These are phyloP conservation scores for Rhizoglyphus robini DNA, from an alignment of 1,140 invertebrate genomes.

Conservation along the genomic window DNA sequence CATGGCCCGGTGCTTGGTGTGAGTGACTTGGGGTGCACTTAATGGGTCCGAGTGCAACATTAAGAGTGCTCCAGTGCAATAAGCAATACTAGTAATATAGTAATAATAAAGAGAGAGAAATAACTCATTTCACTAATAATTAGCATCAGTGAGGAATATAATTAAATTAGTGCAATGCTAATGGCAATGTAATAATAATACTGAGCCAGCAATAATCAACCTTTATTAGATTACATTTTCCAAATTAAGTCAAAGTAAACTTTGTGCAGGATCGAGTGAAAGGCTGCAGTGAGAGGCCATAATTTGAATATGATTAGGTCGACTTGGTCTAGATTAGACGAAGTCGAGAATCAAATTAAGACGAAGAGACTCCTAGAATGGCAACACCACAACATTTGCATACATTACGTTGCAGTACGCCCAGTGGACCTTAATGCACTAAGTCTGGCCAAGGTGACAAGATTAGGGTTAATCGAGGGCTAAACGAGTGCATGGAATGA, in stretches of 20 bases:
- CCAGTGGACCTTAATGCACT: neutral
- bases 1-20: no score
- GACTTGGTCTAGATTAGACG: neutral
- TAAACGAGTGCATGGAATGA: neutral
- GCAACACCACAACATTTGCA: neutral
- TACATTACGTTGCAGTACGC: neutral
- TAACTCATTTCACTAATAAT: neutral
- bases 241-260: conserved; percentile 15
- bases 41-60: no score
- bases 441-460: conserved; percentile 2
- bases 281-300: neutral
- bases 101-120: no score
- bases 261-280: neutral
- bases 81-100: no score
- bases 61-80: no score
- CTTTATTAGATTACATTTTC: neutral
- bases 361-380: neutral
- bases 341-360: neutral
- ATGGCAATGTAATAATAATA: conserved; percentile 1
- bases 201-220: neutral
- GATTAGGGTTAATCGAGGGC: conserved; percentile 11
- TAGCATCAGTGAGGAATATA: conserved; percentile 1
- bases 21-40: no score
- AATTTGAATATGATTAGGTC: conserved; percentile 13
- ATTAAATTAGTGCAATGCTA: neutral